These are phyloP conservation scores for Bradypodion pumilum DNA, from an alignment of 2,797 vertebrate genomes.

Conservation along the genomic window DNA sequence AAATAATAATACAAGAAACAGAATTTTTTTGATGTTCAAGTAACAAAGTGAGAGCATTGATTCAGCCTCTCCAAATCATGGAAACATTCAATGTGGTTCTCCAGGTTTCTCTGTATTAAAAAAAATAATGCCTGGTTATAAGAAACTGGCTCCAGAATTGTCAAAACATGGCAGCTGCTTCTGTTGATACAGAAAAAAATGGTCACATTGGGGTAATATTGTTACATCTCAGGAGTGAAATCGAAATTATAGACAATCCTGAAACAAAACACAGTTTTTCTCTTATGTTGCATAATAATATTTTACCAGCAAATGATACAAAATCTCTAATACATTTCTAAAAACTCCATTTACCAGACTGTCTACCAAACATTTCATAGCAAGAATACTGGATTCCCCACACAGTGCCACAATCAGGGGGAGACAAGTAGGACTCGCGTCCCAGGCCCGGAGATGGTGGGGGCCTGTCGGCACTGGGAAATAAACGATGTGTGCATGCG, in stretches of 20 bases:
- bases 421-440: no score
- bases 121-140: neutral
- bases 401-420: no score
- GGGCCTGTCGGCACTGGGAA: no score
- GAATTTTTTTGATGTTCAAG: neutral
- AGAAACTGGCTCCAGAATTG: neutral
- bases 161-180: neutral
- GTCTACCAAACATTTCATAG: neutral
- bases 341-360: neutral
- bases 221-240: neutral
- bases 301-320: neutral
- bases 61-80: conserved; percentile 13
- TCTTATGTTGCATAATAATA: neutral
- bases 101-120: conserved; percentile 13
- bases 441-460: no score
- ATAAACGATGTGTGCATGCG: no score
- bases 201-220: neutral
- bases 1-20: neutral
- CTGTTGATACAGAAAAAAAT: neutral
- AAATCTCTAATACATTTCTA: neutral
- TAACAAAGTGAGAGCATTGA: neutral
- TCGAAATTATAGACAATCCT: neutral
- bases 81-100: conserved; percentile 12
- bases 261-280: neutral
- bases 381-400: no score